Evolutionary conservation across 1,140 invertebrate species (phyloP).

Genomic region (Trachymyrmex cornetzi): DNA sequence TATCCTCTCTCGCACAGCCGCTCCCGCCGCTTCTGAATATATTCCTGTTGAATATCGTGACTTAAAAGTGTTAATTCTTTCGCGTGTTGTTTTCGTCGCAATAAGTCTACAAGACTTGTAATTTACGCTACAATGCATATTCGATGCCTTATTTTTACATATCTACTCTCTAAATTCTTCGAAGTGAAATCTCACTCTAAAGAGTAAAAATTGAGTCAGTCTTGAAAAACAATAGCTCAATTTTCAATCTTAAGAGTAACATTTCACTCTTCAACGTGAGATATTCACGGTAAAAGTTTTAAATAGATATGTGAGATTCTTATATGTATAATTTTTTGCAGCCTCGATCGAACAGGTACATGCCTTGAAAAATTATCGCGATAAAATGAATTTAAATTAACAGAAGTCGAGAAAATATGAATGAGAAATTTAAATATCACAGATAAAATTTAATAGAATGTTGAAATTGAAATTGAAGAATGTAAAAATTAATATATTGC

Average conservation of each 20-base stretch:
- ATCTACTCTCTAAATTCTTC: not conserved
- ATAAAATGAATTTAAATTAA: not conserved
- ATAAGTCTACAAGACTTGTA: constrained; percentile 39
- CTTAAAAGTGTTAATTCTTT: constrained; percentile 59
- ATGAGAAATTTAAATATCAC: not conserved
- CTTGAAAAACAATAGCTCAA: no score
- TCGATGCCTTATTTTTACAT: constrained; percentile 5
- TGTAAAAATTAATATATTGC: not conserved
- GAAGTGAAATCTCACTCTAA: no score
- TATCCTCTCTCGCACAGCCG: constrained; percentile 19
- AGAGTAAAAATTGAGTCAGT: no score
- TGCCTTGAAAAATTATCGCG: not conserved
- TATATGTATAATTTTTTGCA: not conserved
- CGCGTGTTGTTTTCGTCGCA: constrained; percentile 29
- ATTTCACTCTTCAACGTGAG: no score
- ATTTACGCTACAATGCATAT: constrained; percentile 36
- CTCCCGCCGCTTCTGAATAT: constrained; percentile 23
- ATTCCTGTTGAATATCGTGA: constrained; percentile 17
- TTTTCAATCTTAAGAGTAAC: no score
- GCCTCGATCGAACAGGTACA: not conserved
- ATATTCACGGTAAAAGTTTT: no score
- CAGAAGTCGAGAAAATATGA: not conserved
- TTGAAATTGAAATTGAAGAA: not conserved
- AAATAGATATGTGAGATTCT: not conserved
- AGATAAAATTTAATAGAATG: not conserved